These are phyloP conservation scores for Eilema sororculum DNA, from an alignment of 2,888 invertebrate species.

Conservation along the genomic window DNA sequence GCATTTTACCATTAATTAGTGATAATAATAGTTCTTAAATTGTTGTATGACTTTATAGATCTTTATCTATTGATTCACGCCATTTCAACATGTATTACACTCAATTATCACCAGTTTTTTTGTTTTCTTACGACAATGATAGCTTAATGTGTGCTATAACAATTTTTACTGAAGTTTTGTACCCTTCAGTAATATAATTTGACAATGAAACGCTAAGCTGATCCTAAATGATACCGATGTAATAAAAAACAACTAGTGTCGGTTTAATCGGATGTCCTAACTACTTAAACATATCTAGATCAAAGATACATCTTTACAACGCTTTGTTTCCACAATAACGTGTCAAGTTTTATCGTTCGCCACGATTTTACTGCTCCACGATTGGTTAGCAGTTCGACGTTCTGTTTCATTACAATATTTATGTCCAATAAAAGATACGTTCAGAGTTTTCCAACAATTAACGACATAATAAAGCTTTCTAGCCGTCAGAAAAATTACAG, in stretches of 20 bases:
- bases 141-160: not conserved
- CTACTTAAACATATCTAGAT: slow-evolving; percentile 43
- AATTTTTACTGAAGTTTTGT: slow-evolving; percentile 5
- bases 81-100: slow-evolving; percentile 30
- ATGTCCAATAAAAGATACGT: slow-evolving; percentile 60
- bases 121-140: slow-evolving; percentile 8
- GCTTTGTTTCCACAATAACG: slow-evolving; percentile 48
- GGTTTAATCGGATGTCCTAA: slow-evolving; percentile 35
- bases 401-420: slow-evolving; percentile 54
- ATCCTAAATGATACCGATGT: slow-evolving; percentile 28
- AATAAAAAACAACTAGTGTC: slow-evolving; percentile 38
- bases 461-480: slow-evolving; percentile 74
- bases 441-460: slow-evolving; percentile 67
- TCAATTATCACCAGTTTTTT: slow-evolving; percentile 11
- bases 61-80: slow-evolving; percentile 68
- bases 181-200: not conserved
- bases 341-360: slow-evolving; percentile 47
- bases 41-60: slow-evolving; percentile 54
- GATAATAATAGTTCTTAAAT: slow-evolving; percentile 67
- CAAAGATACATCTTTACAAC: slow-evolving; percentile 42
- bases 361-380: slow-evolving; percentile 42
- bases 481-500: slow-evolving; percentile 75
- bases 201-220: not conserved
- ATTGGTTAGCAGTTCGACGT: slow-evolving; percentile 56
- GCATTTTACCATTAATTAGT: slow-evolving; percentile 68